These are phyloP conservation scores for Capromys pilorides DNA, from an alignment of 2,797 vertebrate species.

Conservation along the genomic window DNA sequence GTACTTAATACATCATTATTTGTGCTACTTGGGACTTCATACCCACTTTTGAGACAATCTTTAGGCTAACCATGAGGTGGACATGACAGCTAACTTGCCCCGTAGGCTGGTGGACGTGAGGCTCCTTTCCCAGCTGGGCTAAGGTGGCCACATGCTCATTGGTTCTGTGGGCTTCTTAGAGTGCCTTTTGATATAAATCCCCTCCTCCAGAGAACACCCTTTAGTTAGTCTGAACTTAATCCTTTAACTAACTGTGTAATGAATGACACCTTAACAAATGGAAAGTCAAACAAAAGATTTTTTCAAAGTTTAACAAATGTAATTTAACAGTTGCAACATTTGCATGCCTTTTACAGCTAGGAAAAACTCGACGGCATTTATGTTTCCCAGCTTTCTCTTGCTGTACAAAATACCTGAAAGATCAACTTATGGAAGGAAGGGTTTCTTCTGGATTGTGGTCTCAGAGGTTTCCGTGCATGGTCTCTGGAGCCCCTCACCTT, in stretches of 20 bases:
- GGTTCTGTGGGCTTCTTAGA: background rate
- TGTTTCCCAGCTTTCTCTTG: background rate
- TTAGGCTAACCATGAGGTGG: background rate
- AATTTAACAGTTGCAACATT: background rate
- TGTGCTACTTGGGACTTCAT: background rate
- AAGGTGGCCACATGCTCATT: background rate
- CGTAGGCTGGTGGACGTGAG: background rate
- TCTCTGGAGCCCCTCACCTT: background rate
- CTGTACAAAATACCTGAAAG: background rate
- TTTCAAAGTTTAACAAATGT: background rate
- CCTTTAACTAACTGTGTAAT: background rate
- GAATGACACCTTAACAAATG: background rate
- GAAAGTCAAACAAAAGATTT: background rate
- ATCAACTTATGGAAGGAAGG: background rate
- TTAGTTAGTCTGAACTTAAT: background rate
- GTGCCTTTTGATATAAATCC: background rate
- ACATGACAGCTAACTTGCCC: background rate
- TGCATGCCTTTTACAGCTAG: background rate
- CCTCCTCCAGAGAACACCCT: background rate
- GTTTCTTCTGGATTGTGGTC: background rate
- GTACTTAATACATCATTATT: background rate
- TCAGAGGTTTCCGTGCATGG: background rate
- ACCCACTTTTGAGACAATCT: background rate
- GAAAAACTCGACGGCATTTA: background rate
- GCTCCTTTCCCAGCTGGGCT: background rate